Evolutionary conservation across 2,113 vertebrate species (phyloP).

Genomic region (Plotosus lineatus): DNA sequence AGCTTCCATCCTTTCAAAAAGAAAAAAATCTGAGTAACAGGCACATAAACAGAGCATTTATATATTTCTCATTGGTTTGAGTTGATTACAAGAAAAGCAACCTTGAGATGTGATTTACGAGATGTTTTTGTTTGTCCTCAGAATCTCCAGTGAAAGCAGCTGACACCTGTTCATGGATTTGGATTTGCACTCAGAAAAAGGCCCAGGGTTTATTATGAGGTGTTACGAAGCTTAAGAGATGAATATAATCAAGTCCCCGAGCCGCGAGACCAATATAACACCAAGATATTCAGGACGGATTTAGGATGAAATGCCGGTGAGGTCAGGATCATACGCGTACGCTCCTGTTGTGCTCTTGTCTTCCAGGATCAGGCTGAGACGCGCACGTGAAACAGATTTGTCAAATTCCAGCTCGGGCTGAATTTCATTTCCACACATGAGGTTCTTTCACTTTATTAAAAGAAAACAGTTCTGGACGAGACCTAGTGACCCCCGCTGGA

Average conservation of each 20-base stretch:
- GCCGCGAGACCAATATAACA: neutral
- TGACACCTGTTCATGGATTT: constrained; percentile 18
- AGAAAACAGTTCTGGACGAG: neutral
- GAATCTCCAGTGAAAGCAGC: neutral
- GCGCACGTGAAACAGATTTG: neutral
- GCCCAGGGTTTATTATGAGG: neutral
- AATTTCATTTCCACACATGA: neutral
- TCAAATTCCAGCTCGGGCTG: neutral
- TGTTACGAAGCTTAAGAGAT: neutral
- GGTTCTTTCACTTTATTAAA: neutral
- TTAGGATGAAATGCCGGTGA: neutral
- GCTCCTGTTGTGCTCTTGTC: neutral
- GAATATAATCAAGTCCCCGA: neutral
- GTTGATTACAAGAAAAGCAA: neutral
- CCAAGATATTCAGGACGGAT: neutral
- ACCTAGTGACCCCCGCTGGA: neutral
- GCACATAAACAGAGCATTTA: neutral
- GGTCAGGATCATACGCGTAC: neutral
- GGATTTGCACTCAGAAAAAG: neutral
- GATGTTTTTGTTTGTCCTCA: neutral
- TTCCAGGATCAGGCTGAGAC: neutral
- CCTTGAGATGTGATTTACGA: neutral
- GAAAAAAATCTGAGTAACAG: neutral
- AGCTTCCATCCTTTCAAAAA: neutral
- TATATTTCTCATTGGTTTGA: neutral